Evolutionary conservation across 2,888 invertebrate species (phyloP).

Genomic region (Andricus quercusramuli): DNA sequence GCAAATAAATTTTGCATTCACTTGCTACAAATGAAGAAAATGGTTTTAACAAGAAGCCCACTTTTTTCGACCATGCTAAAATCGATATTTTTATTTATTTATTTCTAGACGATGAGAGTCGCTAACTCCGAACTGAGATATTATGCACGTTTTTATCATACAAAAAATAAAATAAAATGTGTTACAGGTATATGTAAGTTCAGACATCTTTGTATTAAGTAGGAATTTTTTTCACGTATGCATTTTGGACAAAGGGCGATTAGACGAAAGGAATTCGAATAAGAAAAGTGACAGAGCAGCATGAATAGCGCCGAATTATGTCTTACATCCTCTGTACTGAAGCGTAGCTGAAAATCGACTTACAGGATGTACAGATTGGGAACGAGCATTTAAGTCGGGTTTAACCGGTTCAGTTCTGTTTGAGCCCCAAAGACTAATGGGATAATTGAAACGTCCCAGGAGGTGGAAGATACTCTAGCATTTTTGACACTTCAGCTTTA

Average conservation of each 20-base stretch:
- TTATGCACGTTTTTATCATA: no score
- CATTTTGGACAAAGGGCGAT: background rate
- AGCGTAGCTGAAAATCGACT: constrained; percentile 38
- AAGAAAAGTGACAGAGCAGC: background rate
- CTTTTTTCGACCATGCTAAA: no score
- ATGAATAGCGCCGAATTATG: constrained; percentile 17
- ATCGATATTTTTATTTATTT: no score
- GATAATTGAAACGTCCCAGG: constrained; percentile 23
- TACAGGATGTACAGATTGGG: constrained; percentile 42
- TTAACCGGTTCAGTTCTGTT: constrained; percentile 38
- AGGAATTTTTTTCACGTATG: background rate
- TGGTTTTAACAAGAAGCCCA: no score
- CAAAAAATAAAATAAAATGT: no score
- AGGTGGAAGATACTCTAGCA: background rate
- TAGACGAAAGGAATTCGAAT: background rate
- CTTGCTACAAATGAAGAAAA: no score
- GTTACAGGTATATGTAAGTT: no score
- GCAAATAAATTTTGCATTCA: no score
- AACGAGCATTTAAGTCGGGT: constrained; percentile 37
- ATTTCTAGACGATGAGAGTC: no score
- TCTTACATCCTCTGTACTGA: constrained; percentile 24
- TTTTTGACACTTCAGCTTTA: background rate
- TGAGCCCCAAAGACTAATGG: constrained; percentile 29
- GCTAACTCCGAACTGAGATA: no score
- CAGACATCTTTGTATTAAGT: background rate